phyloP scores from a whole-genome alignment of 2,113 vertebrate species.

The Pyrgilauda ruficollis region DNA sequence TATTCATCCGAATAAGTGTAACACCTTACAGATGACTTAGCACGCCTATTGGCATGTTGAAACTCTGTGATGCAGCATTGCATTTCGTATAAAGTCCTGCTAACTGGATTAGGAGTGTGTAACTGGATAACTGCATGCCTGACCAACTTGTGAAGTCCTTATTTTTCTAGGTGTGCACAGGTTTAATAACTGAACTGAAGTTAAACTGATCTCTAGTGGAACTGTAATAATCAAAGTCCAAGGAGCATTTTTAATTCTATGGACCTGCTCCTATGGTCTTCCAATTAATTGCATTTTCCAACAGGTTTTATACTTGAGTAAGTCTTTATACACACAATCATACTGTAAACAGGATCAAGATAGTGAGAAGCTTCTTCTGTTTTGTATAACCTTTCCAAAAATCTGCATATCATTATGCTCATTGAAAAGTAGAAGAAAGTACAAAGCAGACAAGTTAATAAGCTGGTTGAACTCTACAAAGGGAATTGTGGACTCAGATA shows the following conservation, averaged over 20 bases:
- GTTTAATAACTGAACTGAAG: not conserved
- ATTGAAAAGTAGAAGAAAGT: not conserved
- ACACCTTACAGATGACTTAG: not conserved
- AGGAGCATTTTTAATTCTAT: not conserved
- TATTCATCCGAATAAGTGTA: not conserved
- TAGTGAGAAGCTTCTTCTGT: not conserved
- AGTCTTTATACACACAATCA: not conserved
- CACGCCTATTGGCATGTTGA: not conserved
- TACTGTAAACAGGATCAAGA: not conserved
- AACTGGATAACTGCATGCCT: not conserved
- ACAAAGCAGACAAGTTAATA: not conserved
- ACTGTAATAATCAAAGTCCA: not conserved
- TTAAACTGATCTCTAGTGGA: not conserved
- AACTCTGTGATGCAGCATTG: rapidly evolving
- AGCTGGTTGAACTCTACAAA: not conserved
- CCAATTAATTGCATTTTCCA: not conserved
- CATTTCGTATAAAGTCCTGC: not conserved
- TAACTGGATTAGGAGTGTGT: not conserved
- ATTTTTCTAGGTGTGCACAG: not conserved
- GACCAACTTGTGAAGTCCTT: not conserved
- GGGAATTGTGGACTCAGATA: not conserved
- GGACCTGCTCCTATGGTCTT: not conserved
- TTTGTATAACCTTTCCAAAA: not conserved
- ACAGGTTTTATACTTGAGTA: not conserved
- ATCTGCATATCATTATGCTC: not conserved